A percentile compares a stretch with the other conserved stretches of the same genome.
Conservation (phyloP, 2,797 vertebrate species). For the Myotis daubentonii region DNA sequence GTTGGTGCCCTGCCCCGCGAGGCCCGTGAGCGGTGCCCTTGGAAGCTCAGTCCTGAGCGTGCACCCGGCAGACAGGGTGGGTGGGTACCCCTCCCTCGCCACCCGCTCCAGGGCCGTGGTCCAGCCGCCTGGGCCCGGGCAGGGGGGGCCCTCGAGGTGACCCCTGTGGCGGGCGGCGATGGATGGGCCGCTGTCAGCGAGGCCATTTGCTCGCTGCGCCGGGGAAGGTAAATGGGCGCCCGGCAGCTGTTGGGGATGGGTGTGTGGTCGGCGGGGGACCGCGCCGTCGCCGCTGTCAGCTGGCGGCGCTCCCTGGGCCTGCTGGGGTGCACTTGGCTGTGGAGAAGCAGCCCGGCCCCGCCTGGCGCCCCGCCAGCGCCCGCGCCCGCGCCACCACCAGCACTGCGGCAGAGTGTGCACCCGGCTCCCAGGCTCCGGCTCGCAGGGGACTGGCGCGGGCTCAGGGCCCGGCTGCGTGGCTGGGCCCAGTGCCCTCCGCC, state of each 20-base stretch:
- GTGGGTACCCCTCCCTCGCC: accelerated
- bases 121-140: accelerated
- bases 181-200: conserved; percentile 48
- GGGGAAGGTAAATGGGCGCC: conserved; percentile 95
- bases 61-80: accelerated
- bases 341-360: conserved; percentile 90
- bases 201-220: conserved; percentile 95
- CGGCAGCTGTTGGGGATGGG: conserved; percentile 93
- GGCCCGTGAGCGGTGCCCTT: neutral
- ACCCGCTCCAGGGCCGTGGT: neutral
- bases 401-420: conserved; percentile 76
- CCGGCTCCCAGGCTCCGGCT: conserved; percentile 81
- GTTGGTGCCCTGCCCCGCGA: too few relatives aligned
- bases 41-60: accelerated
- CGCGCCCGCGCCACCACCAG: conserved; percentile 61
- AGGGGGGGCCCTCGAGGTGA: neutral
- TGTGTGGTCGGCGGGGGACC: conserved; percentile 87
- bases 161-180: neutral
- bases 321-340: conserved; percentile 97
- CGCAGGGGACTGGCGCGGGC: conserved; percentile 61
- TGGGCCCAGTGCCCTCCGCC: accelerated
- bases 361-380: conserved; percentile 86
- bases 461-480: neutral
- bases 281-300: conserved; percentile 90
- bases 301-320: conserved; percentile 88